These are phyloP conservation scores for Antechinus flavipes DNA, from an alignment of 2,113 vertebrate species.

Conservation along the genomic window DNA sequence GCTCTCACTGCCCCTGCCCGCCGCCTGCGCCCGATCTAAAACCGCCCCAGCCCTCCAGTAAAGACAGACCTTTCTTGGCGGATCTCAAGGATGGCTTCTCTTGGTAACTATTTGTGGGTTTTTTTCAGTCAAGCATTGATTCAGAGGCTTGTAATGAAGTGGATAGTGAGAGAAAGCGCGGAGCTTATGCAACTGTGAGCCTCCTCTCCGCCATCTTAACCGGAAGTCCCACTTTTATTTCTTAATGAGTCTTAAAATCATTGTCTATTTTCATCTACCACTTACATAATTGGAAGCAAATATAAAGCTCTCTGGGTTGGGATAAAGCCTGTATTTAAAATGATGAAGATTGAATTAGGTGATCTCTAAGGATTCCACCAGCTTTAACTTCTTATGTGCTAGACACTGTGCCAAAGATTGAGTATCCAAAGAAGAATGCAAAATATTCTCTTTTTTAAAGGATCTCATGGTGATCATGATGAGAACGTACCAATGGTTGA, in stretches of 20 bases:
- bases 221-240: too few relatives aligned
- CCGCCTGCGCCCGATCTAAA: too few relatives aligned
- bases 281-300: not conserved
- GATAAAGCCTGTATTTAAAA: not conserved
- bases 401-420: not conserved
- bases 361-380: not conserved
- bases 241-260: not conserved
- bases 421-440: not conserved
- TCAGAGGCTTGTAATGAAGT: too few relatives aligned
- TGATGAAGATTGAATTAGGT: not conserved
- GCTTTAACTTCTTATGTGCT: not conserved
- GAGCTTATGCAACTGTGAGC: too few relatives aligned
- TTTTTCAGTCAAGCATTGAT: too few relatives aligned
- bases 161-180: too few relatives aligned
- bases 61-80: too few relatives aligned
- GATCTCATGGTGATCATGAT: not conserved
- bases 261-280: not conserved
- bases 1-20: too few relatives aligned
- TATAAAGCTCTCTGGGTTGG: not conserved
- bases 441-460: not conserved
- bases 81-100: too few relatives aligned
- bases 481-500: not conserved
- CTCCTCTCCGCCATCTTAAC: too few relatives aligned
- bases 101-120: too few relatives aligned
- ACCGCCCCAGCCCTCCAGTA: too few relatives aligned